Evolutionary conservation across 2,113 vertebrate species (phyloP), one percentile per base, ranked within the genome.

Genomic region (Epinephelus moara): DNA sequence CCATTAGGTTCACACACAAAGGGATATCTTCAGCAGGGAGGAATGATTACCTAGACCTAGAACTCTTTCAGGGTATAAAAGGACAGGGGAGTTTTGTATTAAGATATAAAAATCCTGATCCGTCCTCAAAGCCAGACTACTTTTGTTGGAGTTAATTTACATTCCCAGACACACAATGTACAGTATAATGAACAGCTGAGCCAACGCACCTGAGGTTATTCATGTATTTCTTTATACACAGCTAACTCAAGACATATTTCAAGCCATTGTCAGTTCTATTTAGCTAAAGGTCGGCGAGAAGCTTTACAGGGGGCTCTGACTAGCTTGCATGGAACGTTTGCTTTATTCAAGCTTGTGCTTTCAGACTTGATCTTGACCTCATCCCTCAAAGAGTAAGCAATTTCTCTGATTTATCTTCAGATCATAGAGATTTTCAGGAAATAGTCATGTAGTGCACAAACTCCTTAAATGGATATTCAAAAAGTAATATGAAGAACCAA

Each of bases 331-430:
- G n/a, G 53, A 66, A n/a, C 1, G 0, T 49, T 83, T 84, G 42
- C 73, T 85, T 82, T 69, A 76, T 74, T 85, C 45, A 82, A 53
- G 63, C 52, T 56, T 27, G 23, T 37, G 42, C 70, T 63, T 72
- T 87, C 52, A 78, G 72, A 73, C 56, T 70, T 69, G 9, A 75
- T 71, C 62, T 68, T 3, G 23, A 84, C 63, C 25, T 55, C 0
- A 4, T 75, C 53, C 11, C 53, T 73, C 30, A 27, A 72, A 78
- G 21, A 81, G 64, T 40, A 25, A 57, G 21, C 19, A 27, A 4
- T 78, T 80, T 82, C 8, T 14, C n/a, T 60, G 47, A 23, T 49
- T 8, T 42, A 9, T 70, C 23, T 52, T 47, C 19, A 52, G 21
- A 69, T 74, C 19, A 47, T 15, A 37, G 47, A 64, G 3, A 61